Evolutionary conservation across 2,888 invertebrate species (phyloP), one percentile per base, ranked within the genome.

Genomic region (Calephelis perditalis): DNA sequence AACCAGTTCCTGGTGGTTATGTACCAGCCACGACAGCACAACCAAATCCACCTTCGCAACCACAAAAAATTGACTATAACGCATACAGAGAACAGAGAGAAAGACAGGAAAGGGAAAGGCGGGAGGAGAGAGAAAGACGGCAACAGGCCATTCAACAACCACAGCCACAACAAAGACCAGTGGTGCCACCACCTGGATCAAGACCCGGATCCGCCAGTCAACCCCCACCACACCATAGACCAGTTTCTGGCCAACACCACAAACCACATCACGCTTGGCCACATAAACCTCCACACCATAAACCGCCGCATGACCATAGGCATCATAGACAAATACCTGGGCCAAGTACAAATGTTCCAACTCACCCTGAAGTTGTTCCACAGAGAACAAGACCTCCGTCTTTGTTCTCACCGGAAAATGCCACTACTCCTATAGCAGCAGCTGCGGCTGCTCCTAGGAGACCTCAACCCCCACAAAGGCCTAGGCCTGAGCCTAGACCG

Each of bases 11-110:
- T 0, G 89, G 90, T 40, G 88, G 89, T 2, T 90, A 90, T 69
- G 87, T 89, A 2, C 88, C 90, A 0, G 87, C 88, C 0, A 77
- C 82, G 0, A 68, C 78, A 0, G 66, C 85, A 1, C 73, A 81
- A 61, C 70, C 86, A 40, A 73, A 82, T 60, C 75, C 85, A 62
- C 76, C 59, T 6, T n/a, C 89, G 37, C 79, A 84, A 57, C 88
- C 89, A 3, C 91, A 92, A 69, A 91, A 91, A 71, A 90, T 91
- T 61, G 91, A 92, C 73, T 91, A 92, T 70, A 91, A 92, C 61
- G 91, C 93, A 9, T 94, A 94, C 75, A 84, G 93, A 35, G 94
- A 94, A 73, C 93, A 94, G 73, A 88, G 92, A 57, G 94, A 94
- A 70, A 84, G 93, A 43, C 81, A 93, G 65, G 92, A 93, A 62